Evolutionary conservation across 2,797 vertebrate species (phyloP), one percentile per base, ranked within the genome.

Genomic region (Salmo trutta): DNA sequence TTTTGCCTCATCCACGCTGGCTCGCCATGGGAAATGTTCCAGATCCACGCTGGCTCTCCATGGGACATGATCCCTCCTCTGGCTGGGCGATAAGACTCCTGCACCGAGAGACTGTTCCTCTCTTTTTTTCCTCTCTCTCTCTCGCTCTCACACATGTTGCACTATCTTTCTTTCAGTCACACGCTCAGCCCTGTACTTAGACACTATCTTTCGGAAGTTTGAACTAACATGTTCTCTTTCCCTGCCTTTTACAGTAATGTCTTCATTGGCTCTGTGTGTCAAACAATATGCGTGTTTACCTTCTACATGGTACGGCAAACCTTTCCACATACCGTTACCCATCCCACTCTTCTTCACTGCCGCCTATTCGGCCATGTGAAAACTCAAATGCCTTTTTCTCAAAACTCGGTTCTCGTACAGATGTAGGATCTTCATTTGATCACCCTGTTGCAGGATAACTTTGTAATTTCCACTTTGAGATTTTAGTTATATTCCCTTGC

Each of bases 221-320:
- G 83, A 88, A 83, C 83, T 21, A 86, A 90, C 86, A 90, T 88
- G 79, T 90, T 81, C 52, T 74, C 87, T 83, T 83, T 89, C 71
- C 83, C 85, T 85, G 80, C 89, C 82, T 84, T 88, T 77, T 85
- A 88, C 89, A 86, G 73, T 88, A 74, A 84, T 88, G 86, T 87
- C 84, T 92, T 93, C 82, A 88, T 92, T 91, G 90, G 91, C 91
- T 86, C 75, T 0, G 33, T 19, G 91, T 93, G 88, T 93, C 66
- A 90, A 90, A 93, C 91, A 92, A 88, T 87, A 91, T 80, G 78
- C 74, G 73, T 90, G 90, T 92, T 92, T 92, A 86, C 86, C 87
- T 90, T 90, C 86, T 79, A 81, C 83, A 78, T 33, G 81, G 84
- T 79, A 85, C 24, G 64, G 83, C 86, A 83, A 85, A 90, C 88